These are phyloP conservation scores for Danio tinwini DNA, from an alignment of 2,797 vertebrate genomes.

Conservation along the genomic window DNA sequence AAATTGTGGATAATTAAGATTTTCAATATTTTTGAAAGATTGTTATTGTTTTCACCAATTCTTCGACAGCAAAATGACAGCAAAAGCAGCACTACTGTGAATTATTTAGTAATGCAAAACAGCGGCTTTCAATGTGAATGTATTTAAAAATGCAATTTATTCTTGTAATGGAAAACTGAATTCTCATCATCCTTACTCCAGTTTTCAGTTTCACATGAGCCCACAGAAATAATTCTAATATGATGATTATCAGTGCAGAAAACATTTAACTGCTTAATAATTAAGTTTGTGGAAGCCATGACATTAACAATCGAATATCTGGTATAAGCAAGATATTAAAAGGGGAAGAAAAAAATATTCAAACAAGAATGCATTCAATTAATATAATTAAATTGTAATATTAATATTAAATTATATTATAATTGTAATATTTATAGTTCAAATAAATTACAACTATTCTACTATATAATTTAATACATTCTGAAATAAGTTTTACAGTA, in stretches of 20 bases:
- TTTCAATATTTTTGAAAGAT: not conserved
- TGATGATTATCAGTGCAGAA: no score
- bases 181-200: no score
- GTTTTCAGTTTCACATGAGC: not conserved
- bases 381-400: no score
- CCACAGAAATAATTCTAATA: not conserved
- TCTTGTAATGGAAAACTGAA: not conserved
- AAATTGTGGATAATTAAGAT: not conserved
- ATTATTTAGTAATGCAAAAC: not conserved
- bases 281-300: no score
- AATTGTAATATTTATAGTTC: no score
- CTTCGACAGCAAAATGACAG: not conserved
- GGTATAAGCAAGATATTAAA: not conserved
- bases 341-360: no score
- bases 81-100: not conserved
- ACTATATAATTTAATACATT: no score
- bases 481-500: no score
- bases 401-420: no score
- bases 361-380: no score
- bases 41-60: not conserved
- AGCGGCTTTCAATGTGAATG: not conserved
- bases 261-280: no score
- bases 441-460: no score
- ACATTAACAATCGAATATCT: not conserved
- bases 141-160: not conserved